Evolutionary conservation across 1,140 invertebrate genomes (phyloP).

Genomic region (Telenomus remus): DNA sequence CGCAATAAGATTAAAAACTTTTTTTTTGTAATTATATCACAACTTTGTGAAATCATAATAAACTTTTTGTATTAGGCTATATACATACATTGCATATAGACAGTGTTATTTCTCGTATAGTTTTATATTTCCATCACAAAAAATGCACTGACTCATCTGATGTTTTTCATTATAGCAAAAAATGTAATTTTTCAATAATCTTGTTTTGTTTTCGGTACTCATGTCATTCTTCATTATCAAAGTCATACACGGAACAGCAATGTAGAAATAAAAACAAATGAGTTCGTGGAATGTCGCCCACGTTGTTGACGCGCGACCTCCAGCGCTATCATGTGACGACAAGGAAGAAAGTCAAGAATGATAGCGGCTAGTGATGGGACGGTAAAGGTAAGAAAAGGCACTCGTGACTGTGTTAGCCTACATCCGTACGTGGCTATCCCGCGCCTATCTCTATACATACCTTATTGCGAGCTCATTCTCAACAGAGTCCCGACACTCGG

Average conservation of each 20-base stretch:
- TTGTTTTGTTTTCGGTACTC: too few relatives aligned
- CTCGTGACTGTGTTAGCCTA: constrained; percentile 75
- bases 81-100: too few relatives aligned
- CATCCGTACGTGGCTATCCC: constrained; percentile 68
- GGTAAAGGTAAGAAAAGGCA: constrained; percentile 64
- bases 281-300: constrained; percentile 15
- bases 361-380: constrained; percentile 47
- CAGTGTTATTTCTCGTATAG: too few relatives aligned
- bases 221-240: too few relatives aligned
- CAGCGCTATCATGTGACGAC: constrained; percentile 22
- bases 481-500: constrained; percentile 54
- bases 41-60: too few relatives aligned
- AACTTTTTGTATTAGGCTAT: too few relatives aligned
- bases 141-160: too few relatives aligned
- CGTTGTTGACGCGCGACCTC: constrained; percentile 13
- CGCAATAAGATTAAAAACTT: too few relatives aligned
- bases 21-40: too few relatives aligned
- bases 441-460: constrained; percentile 57
- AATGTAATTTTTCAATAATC: too few relatives aligned
- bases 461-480: constrained; percentile 57
- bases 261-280: constrained; percentile 2
- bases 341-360: constrained; percentile 39
- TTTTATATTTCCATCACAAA: too few relatives aligned
- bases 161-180: too few relatives aligned
- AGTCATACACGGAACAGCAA: neutral